Conservation (phyloP, 1,140 invertebrate species). For the Scaptomyza hsui region DNA sequence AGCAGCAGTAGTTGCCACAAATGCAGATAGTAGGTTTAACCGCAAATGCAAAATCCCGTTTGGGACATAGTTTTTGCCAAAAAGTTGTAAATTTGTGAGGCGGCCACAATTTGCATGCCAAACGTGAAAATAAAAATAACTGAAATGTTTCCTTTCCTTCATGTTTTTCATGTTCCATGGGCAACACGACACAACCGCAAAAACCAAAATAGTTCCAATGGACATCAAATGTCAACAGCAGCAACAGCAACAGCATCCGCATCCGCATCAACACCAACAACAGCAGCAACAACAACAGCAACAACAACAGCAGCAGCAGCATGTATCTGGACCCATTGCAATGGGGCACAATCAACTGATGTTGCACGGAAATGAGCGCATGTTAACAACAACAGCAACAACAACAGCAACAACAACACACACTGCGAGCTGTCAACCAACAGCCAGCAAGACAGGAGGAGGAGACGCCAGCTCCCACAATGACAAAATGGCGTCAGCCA, state of each 20-base stretch:
- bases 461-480: slow-evolving; percentile 38
- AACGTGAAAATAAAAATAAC: slow-evolving; percentile 79
- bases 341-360: slow-evolving; percentile 76
- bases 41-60: slow-evolving; percentile 74
- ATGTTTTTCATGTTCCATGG: slow-evolving; percentile 61
- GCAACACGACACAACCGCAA: slow-evolving; percentile 69
- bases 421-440: slow-evolving; percentile 43
- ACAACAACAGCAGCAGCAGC: slow-evolving; percentile 57
- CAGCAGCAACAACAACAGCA: slow-evolving; percentile 14
- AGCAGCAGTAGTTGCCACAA: slow-evolving; percentile 9
- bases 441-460: slow-evolving; percentile 28
- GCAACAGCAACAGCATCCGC: slow-evolving; percentile 39
- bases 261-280: slow-evolving; percentile 30
- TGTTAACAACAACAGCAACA: slow-evolving; percentile 80
- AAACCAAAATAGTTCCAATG: slow-evolving; percentile 83
- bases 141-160: slow-evolving; percentile 76
- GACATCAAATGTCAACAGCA: slow-evolving; percentile 83
- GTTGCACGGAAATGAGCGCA: slow-evolving; percentile 83
- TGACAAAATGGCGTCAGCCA: slow-evolving; percentile 77
- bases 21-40: slow-evolving; percentile 55
- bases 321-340: slow-evolving; percentile 32
- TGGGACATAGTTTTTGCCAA: slow-evolving; percentile 60
- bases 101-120: slow-evolving; percentile 70
- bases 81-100: slow-evolving; percentile 67
- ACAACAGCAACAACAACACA: slow-evolving; percentile 41